Evolutionary conservation across 2,797 vertebrate species (phyloP).

Genomic region (Gallinago stenura): DNA sequence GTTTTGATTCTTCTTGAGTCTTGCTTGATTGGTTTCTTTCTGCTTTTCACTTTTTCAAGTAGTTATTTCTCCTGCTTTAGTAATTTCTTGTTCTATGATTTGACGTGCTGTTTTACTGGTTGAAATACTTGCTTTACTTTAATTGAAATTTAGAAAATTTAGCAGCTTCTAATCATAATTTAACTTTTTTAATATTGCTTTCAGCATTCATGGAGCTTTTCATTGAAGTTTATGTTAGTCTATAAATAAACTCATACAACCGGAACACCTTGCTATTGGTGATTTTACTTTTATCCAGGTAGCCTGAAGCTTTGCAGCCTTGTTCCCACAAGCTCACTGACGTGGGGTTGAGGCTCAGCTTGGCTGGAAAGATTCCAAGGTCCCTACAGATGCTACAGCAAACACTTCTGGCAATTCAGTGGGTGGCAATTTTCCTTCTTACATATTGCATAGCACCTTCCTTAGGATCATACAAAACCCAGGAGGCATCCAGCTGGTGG

Average conservation of each 20-base stretch:
- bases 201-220: not conserved
- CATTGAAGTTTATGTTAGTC: not conserved
- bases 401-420: not conserved
- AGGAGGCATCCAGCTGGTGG: not conserved
- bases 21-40: not conserved
- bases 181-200: not conserved
- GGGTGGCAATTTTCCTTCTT: not conserved
- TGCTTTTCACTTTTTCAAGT: not conserved
- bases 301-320: not conserved
- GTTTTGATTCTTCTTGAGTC: not conserved
- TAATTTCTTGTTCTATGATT: not conserved
- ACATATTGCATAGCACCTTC: not conserved
- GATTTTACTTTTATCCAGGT: not conserved
- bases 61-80: not conserved
- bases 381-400: not conserved
- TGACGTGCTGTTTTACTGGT: not conserved
- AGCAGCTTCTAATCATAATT: not conserved
- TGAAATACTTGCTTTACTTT: not conserved
- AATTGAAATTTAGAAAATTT: not conserved
- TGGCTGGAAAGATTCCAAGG: not conserved
- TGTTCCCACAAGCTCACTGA: not conserved
- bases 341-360: fast-evolving
- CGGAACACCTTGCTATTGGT: not conserved
- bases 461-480: not conserved
- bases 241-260: not conserved